Base-by-base conservation (phyloP, 35 echinoderm and acorn worm species). In the Lytechinus pictus region DNA sequence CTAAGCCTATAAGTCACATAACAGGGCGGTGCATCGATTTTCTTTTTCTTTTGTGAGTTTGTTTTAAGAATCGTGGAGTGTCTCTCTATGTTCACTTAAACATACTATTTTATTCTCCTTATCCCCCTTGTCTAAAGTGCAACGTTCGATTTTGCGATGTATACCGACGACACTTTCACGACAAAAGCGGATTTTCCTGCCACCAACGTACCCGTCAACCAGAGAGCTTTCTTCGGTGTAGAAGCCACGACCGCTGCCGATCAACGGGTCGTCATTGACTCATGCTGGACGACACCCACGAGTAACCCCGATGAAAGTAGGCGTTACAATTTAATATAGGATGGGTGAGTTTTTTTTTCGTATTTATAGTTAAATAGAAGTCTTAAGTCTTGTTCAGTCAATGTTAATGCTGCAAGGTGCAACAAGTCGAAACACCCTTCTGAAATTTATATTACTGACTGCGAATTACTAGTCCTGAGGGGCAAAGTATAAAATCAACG, bases 221-320 rank as follows among this genome's bases (percentile, higher is more conserved):
- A 54, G 27, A 93, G 92, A 57, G 54, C 53, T 10, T 93, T 57
- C 55, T 93, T 55, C n/a, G 92, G 14, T 27, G 53, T 93, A 3
- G 92, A 93, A 10, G n/a, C 53, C 13, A 54, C 5, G 54, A 10
- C 53, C 6, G 21, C 9, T 27, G 29, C 53, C 92, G 92, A 93
- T 57, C 92, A 57, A 19, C 52, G 54, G 57, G 54, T 93, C 3
- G 92, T 93, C 53, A 54, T 93, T 4, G 29, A 93, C 10, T 93
- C 92, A 3, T 93, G 92, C 53, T 93, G 92, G 92, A 57, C 92
- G 28, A 93, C 92, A 4, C 92, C 92, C 1, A 53, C 92, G 11
- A 93, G 0, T 54, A 54, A 93, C 2, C 92, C 92, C 53, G 53
- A 93, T 14, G 92, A 93, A 1, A 27, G 29, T 6, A 57, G n/a